Conservation (phyloP, 2,113 vertebrate species). For the Hippocampus comes region DNA sequence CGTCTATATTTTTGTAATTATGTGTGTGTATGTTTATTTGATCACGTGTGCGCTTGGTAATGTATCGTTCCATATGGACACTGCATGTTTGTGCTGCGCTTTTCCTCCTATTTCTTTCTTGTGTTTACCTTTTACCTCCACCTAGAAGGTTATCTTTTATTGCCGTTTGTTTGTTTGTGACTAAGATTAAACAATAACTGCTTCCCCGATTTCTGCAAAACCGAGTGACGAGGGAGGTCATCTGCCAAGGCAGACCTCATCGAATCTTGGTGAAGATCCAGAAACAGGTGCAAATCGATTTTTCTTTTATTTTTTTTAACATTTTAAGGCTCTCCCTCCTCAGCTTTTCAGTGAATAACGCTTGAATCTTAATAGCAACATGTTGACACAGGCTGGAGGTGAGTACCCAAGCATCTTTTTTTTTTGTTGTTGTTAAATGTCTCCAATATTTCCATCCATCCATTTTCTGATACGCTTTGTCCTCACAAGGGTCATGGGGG, state of each 20-base stretch:
- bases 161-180: slow-evolving; percentile 8
- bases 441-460: too few species aligned
- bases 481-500: too few species aligned
- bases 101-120: neutral
- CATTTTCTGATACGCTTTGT: too few species aligned
- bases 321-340: neutral
- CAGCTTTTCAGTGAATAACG: neutral
- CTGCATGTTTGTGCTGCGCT: slow-evolving; percentile 2
- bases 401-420: neutral
- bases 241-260: neutral
- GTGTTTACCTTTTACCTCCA: slow-evolving; percentile 9
- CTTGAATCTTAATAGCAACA: neutral
- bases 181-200: neutral
- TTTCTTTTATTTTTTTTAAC: neutral
- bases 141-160: neutral
- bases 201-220: neutral
- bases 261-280: neutral
- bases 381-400: neutral
- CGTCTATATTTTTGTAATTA: slow-evolving; percentile 76
- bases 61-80: slow-evolving; percentile 52
- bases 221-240: neutral
- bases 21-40: slow-evolving; percentile 70
- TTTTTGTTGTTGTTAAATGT: neutral
- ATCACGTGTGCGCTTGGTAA: slow-evolving; percentile 60
- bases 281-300: neutral